Evolutionary conservation across 2,888 invertebrate species (phyloP).

Genomic region (Choreutis nemorana): DNA sequence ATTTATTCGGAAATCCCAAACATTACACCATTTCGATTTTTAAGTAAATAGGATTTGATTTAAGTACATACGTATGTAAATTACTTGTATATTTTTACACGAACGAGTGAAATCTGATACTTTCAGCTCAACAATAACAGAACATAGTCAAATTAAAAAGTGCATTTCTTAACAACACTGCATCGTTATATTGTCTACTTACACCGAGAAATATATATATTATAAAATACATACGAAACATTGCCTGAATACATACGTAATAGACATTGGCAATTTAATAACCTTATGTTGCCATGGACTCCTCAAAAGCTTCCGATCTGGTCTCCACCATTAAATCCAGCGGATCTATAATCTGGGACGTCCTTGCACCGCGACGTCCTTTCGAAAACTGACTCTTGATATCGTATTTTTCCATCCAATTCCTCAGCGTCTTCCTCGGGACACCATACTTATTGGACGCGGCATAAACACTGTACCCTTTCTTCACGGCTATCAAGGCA

Average conservation of each 20-base stretch:
- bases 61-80: too few species aligned
- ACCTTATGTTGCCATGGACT: background rate
- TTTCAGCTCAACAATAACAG: too few species aligned
- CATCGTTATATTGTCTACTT: too few species aligned
- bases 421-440: slow-evolving; percentile 61
- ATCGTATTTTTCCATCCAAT: slow-evolving; percentile 67
- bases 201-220: background rate
- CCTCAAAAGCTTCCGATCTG: slow-evolving; percentile 22
- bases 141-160: too few species aligned
- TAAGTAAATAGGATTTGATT: too few species aligned
- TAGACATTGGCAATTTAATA: background rate
- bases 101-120: too few species aligned
- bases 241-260: background rate
- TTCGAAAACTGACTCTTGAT: slow-evolving; percentile 63
- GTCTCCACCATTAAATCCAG: slow-evolving; percentile 41
- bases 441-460: slow-evolving; percentile 65
- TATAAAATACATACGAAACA: background rate
- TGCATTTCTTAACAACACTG: too few species aligned
- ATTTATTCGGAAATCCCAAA: too few species aligned
- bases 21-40: too few species aligned
- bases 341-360: slow-evolving; percentile 42
- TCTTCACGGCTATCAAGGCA: slow-evolving; percentile 57
- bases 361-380: slow-evolving; percentile 45
- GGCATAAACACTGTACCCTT: slow-evolving; percentile 63
- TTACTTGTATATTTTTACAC: too few species aligned